phyloP scores from a whole-genome alignment of 2,888 invertebrate genomes.

The Caenorhabditis doughertyi region DNA sequence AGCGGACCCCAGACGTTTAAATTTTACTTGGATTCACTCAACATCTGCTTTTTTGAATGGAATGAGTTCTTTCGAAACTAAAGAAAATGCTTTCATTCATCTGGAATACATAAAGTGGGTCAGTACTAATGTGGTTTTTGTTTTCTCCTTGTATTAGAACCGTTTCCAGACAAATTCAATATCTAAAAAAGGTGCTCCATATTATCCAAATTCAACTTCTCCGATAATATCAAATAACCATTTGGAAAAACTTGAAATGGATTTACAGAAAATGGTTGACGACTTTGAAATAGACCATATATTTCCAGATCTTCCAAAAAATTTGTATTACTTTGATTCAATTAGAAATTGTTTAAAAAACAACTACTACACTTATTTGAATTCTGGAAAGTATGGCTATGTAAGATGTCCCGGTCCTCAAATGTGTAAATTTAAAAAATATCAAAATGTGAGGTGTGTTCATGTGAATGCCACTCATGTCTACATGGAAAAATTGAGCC shows the following conservation, averaged over 20 bases:
- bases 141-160: not conserved
- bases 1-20: slow-evolving; percentile 7
- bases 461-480: slow-evolving; percentile 4
- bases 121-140: not conserved
- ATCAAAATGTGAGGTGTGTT: not conserved
- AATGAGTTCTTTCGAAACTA: slow-evolving; percentile 27
- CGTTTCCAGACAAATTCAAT: not conserved
- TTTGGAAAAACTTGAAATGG: slow-evolving; percentile 11
- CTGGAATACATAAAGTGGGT: slow-evolving; percentile 35
- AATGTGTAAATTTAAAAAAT: not conserved
- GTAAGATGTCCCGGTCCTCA: not conserved
- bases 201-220: not conserved
- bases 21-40: slow-evolving; percentile 46
- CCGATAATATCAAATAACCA: slow-evolving; percentile 5
- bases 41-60: slow-evolving; percentile 28
- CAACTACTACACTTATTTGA: not conserved
- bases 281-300: not conserved
- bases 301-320: not conserved
- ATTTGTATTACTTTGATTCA: not conserved
- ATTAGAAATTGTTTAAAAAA: not conserved
- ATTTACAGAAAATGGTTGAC: slow-evolving; percentile 22
- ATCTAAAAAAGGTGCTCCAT: not conserved
- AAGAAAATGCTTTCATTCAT: slow-evolving; percentile 7
- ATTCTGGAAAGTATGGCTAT: not conserved
- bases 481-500: not conserved